Base-by-base conservation (phyloP, 2,888 invertebrate genomes). In the Latheticus oryzae region DNA sequence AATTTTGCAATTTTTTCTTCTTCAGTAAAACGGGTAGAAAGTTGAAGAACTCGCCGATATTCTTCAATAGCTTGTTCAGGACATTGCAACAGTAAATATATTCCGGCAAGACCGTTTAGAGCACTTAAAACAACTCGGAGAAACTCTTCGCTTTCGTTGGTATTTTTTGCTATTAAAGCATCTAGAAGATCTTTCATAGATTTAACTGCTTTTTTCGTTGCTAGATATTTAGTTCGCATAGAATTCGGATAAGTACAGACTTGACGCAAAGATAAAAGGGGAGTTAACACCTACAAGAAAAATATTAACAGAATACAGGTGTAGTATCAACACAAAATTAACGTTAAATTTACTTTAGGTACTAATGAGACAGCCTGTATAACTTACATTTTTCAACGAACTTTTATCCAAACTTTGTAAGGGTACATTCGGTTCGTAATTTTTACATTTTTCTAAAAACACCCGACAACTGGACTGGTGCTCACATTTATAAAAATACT, bases 241-340 rank as follows among this genome's bases (percentile, higher is more conserved):
- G 85, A 81, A 72, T 86, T 85, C 0, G 90, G 89, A 73, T 89
- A 86, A 5, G 85, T 85, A 71, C 90, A 90, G 1, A 87, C 87
- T 76, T 89, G 88, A 0, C 90, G 81, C 52, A 91, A 77, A 45
- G 83, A 81, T 42, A 86, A 73, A 52, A 91, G 78, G 0, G 90
- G 90, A 33, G 79, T 79, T 66, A 90, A 70, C 40, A 90, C 63
- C 82, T 83, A 67, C 11, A 73, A 74, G 28, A 64, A 12, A 33
- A 9, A 48, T 7, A 40, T 23, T 42, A n/a, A n/a, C n/a, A n/a
- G n/a, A n/a, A n/a, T n/a, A n/a, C n/a, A n/a, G n/a, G n/a, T n/a
- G n/a, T n/a, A n/a, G n/a, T n/a, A 17, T 4, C 33, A 8, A 43
- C 3, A 47, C 8, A 30, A 9, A 26, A 28, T 9, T 11, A 28